These are phyloP conservation scores for Sterna hirundo DNA, from an alignment of 2,113 vertebrate genomes.

Conservation along the genomic window DNA sequence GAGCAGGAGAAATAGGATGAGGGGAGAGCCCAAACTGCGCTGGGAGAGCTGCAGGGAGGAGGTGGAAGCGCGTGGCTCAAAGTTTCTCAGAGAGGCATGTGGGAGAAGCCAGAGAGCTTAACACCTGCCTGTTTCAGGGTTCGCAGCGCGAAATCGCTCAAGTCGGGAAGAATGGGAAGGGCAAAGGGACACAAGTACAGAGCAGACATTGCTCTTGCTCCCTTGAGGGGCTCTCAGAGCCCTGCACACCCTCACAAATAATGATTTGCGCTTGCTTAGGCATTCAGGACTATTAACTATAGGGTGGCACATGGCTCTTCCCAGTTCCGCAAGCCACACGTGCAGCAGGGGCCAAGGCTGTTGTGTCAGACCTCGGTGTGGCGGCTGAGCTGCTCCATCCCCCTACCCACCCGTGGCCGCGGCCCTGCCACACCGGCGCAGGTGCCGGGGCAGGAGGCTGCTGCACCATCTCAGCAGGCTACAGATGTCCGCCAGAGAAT, in stretches of 20 bases:
- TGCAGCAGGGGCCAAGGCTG: neutral
- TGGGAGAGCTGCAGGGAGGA: neutral
- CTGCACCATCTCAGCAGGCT: slow-evolving; percentile 16
- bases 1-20: neutral
- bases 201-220: neutral
- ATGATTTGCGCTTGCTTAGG: neutral
- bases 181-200: neutral
- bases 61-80: neutral
- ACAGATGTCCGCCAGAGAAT: neutral
- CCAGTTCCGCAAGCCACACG: fast-evolving
- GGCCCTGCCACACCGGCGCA: neutral
- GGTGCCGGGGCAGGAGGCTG: neutral
- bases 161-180: neutral
- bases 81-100: neutral
- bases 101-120: neutral
- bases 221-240: neutral
- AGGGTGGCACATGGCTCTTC: neutral
- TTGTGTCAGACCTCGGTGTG: neutral
- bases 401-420: neutral
- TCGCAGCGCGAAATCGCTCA: neutral
- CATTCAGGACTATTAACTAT: neutral
- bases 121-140: neutral
- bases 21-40: neutral
- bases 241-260: neutral
- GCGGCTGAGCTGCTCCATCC: neutral